These are phyloP conservation scores for Furnarius figulus DNA, from an alignment of 2,113 vertebrate species.

Conservation along the genomic window DNA sequence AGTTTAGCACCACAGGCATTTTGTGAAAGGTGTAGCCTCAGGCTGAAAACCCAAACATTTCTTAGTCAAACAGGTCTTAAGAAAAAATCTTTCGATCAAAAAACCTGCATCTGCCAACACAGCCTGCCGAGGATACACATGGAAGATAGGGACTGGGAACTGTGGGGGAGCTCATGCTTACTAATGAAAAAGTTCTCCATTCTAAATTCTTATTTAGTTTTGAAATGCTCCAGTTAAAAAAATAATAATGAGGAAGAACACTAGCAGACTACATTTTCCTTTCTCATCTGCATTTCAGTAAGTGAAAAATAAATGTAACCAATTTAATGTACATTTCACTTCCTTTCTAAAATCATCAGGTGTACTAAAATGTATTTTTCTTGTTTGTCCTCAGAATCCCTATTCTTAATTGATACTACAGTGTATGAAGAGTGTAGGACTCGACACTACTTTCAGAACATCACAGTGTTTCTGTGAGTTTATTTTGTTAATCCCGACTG, in stretches of 20 bases:
- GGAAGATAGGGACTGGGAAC: background rate
- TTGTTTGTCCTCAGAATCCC: background rate
- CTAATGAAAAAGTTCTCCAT: background rate
- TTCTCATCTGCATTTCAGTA: background rate
- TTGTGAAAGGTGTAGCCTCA: background rate
- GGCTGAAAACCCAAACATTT: background rate
- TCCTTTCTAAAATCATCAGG: background rate
- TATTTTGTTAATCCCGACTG: background rate
- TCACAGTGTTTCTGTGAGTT: background rate
- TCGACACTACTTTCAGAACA: background rate
- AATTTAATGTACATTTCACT: background rate
- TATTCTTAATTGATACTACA: background rate
- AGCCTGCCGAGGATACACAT: background rate
- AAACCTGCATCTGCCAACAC: background rate
- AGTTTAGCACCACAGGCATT: background rate
- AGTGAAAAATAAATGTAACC: background rate
- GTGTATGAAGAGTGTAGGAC: background rate
- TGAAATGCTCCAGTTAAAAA: background rate
- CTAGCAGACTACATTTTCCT: background rate
- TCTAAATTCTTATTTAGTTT: background rate
- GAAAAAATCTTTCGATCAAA: background rate
- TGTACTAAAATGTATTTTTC: background rate
- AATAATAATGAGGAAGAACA: background rate
- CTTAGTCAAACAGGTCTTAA: background rate
- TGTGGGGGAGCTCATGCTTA: background rate